Evolutionary conservation across 2,797 vertebrate genomes (phyloP).

Genomic region (Neomorphus geoffroyi): DNA sequence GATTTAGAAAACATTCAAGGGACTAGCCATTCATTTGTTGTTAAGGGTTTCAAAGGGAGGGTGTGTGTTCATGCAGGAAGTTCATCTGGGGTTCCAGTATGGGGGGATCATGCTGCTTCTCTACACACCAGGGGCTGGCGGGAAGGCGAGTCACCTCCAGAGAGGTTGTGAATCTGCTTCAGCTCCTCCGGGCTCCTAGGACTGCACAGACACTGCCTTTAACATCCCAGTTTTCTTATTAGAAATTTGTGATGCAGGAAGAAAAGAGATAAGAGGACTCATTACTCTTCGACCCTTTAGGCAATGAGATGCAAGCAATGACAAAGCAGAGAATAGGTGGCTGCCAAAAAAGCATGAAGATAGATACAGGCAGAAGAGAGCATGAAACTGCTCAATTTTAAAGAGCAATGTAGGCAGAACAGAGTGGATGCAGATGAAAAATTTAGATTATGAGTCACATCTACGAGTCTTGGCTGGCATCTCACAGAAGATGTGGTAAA

Average conservation of each 20-base stretch:
- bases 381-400: not conserved
- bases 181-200: not conserved
- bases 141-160: no score
- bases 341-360: not conserved
- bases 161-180: not conserved
- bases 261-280: not conserved
- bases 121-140: not conserved
- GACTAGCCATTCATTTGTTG: not conserved
- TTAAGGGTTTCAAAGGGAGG: not conserved
- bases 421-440: constrained; percentile 10
- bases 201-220: not conserved
- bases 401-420: not conserved
- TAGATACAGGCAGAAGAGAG: not conserved
- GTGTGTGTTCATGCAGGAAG: rapidly evolving
- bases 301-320: not conserved
- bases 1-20: not conserved
- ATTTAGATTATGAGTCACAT: constrained; percentile 9
- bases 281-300: not conserved
- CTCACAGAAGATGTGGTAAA: not conserved
- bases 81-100: not conserved
- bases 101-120: not conserved
- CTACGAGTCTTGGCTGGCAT: not conserved
- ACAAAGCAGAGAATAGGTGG: not conserved
- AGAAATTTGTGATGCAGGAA: not conserved
- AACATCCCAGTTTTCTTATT: not conserved